Evolutionary conservation across 2,797 vertebrate genomes (phyloP), one percentile per base, ranked within the genome.

Genomic region (Molossus alvarezi): DNA sequence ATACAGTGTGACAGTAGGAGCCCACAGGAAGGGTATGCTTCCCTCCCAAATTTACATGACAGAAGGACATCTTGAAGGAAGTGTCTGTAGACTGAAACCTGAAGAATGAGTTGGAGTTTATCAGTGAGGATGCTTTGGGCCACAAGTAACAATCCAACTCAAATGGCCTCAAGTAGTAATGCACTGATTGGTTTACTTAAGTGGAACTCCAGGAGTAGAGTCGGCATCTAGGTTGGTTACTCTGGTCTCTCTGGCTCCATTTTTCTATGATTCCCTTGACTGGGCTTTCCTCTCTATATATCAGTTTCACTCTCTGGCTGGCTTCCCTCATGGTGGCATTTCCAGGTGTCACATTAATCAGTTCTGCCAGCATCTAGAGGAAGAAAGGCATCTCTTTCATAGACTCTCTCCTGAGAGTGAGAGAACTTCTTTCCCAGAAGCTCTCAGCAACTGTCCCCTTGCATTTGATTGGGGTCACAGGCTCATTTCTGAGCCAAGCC

Each of bases 401-500:
- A 64, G 73, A 73, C 33, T 89, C 21, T 25, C 15, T 88, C 27
- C 27, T 72, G 18, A 85, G 81, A 94, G 81, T 64, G 76, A 77
- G 79, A 82, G 95, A 80, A 60, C 6, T 41, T 18, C 9, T 91
- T 92, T 90, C 62, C 62, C 8, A 69, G 62, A 77, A 71, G 65
- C n/a, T 77, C 48, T 62, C 29, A 76, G 15, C 14, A n/a, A 1
- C 48, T 89, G 17, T 77, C 21, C 29, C 6, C 33, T 67, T 62
- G 27, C 62, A 67, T 93, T 71, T 80, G 33, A 25, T 65, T 60
- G 33, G 12, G 55, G 60, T 84, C 60, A 80, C 60, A 69, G 83
- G 89, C 67, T 91, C 55, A 76, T 57, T 95, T 94, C 58, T 85
- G 73, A 92, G 77, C 64, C 72, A 67, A 92, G 77, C 64, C 72